Evolutionary conservation across 2,797 vertebrate genomes (phyloP).

Genomic region (Gobio occitaniae): DNA sequence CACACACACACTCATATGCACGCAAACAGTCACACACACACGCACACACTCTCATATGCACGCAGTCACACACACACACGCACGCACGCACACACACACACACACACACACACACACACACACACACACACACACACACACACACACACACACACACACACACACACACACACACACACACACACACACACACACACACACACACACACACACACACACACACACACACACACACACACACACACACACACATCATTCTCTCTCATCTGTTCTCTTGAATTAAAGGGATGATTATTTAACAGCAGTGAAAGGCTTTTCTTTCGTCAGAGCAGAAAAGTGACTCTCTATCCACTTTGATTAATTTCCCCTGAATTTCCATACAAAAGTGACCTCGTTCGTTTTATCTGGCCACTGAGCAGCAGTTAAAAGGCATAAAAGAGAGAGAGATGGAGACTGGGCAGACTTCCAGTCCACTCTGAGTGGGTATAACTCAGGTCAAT

Average conservation of each 20-base stretch:
- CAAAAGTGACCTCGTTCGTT: constrained; percentile 5
- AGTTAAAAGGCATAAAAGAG: constrained; percentile 6
- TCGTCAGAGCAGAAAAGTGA: constrained; percentile 3
- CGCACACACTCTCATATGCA: too few species aligned
- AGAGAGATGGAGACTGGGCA: constrained; percentile 18
- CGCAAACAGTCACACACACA: too few species aligned
- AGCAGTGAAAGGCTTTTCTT: constrained; percentile 6
- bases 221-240: not conserved
- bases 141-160: too few species aligned
- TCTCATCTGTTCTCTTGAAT: constrained; percentile 11
- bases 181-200: too few species aligned
- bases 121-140: too few species aligned
- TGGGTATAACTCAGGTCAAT: not conserved
- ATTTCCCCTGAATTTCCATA: not conserved
- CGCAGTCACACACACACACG: too few species aligned
- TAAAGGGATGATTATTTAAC: constrained; percentile 44
- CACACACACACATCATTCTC: not conserved
- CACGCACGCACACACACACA: too few species aligned
- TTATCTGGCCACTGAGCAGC: constrained; percentile 9
- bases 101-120: too few species aligned
- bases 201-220: too few species aligned
- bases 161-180: too few species aligned
- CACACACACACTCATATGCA: not conserved
- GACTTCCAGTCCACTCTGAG: constrained; percentile 1
- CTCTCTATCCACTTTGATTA: constrained; percentile 22